A percentile compares a stretch with the other conserved stretches of the same genome.
These are phyloP conservation scores for Taenioides sp. DNA, from an alignment of 2,797 vertebrate genomes.

Conservation along the genomic window DNA sequence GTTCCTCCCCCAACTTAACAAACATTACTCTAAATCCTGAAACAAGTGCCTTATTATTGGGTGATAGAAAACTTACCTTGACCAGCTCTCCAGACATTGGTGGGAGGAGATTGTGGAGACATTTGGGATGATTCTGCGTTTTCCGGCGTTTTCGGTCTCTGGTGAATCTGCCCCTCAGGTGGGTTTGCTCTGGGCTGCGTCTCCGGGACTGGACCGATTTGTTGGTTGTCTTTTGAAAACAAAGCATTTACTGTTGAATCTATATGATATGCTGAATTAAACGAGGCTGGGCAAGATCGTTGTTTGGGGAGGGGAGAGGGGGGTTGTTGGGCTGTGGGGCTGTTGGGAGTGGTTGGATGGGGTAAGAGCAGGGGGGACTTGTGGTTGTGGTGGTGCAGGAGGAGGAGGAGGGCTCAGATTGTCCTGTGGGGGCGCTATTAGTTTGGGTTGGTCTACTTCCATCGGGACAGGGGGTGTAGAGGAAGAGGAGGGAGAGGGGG, in stretches of 20 bases:
- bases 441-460: conserved; percentile 42
- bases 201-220: neutral
- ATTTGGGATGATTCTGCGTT: conserved; percentile 52
- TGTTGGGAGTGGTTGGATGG: neutral
- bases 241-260: conserved; percentile 34
- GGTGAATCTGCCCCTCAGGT: conserved; percentile 12
- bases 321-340: neutral
- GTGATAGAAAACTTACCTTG: conserved; percentile 42
- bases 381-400: neutral
- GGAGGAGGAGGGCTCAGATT: conserved; percentile 19
- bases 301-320: neutral
- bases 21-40: neutral
- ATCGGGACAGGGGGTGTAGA: conserved; percentile 15
- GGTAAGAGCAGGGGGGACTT: conserved; percentile 30
- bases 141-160: conserved; percentile 23
- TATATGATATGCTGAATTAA: conserved; percentile 43
- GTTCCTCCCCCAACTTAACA: too few relatives aligned
- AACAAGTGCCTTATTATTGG: neutral
- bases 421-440: conserved; percentile 57
- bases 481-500: conserved; percentile 3
- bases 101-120: conserved; percentile 55
- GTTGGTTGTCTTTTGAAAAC: neutral
- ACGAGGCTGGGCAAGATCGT: conserved; percentile 50
- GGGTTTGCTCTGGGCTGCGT: neutral
- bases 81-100: conserved; percentile 88